These are phyloP conservation scores for Molossus molossus DNA, from an alignment of 2,797 vertebrate genomes.

Conservation along the genomic window DNA sequence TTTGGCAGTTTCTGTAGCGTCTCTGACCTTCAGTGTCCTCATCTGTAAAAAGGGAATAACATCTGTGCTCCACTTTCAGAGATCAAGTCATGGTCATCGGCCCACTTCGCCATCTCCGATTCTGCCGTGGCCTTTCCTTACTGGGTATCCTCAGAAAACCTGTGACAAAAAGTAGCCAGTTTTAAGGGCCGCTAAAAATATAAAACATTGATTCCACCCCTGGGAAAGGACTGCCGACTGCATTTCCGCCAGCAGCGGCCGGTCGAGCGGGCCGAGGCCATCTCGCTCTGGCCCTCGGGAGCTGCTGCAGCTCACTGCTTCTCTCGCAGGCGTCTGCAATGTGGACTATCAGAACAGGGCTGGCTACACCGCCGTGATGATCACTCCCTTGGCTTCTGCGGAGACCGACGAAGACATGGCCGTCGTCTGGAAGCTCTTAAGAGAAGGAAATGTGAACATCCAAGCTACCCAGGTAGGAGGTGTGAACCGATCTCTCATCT, in stretches of 20 bases:
- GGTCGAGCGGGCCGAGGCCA: not conserved
- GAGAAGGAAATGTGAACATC: slow-evolving; percentile 95
- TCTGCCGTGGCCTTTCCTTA: not conserved
- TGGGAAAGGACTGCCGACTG: not conserved
- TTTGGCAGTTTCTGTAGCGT: not conserved
- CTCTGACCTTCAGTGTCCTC: not conserved
- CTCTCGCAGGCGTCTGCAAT: slow-evolving; percentile 93
- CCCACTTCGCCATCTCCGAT: not conserved
- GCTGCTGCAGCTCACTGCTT: not conserved
- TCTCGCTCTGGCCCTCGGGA: not conserved
- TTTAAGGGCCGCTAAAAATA: slow-evolving; percentile 17
- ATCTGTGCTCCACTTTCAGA: not conserved
- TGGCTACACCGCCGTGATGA: slow-evolving; percentile 98
- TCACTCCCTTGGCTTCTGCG: slow-evolving; percentile 95
- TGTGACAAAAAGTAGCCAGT: not conserved
- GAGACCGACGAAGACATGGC: slow-evolving; percentile 96
- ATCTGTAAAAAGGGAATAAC: not conserved
- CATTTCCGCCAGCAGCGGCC: not conserved
- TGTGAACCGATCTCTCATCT: not conserved
- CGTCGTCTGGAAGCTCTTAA: slow-evolving; percentile 95
- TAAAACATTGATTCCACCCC: not conserved
- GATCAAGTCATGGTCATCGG: not conserved
- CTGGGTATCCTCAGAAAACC: slow-evolving; percentile 9
- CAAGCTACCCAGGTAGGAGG: slow-evolving; percentile 94
- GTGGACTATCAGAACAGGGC: slow-evolving; percentile 97